Evolutionary conservation across 2,797 vertebrate species (phyloP), one percentile per base, ranked within the genome.

Genomic region (Pseudocheirus occidentalis): DNA sequence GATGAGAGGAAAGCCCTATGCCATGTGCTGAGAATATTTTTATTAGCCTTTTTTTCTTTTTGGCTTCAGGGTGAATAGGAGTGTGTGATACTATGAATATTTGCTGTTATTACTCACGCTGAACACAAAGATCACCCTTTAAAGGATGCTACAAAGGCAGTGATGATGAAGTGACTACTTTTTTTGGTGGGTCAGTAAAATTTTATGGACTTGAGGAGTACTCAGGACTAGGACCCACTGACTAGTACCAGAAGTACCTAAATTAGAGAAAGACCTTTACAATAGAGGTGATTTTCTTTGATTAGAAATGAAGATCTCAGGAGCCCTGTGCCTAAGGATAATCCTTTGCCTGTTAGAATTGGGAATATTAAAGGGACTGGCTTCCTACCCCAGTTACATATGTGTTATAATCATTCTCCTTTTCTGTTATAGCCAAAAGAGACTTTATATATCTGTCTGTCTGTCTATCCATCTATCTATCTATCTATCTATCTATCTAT

Each of bases 181-280:
- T 94, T 92, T 96, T 97, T 92, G 89, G 4, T 21, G 52, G 92
- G 52, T 94, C 91, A 95, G 90, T 93, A 93, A 92, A 94, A 94
- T 94, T 93, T 94, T 59, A 56, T 59, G 96, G 55, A 95, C 91
- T 73, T 59, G 28, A 94, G 95, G 40, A 21, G 91, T 5, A 31
- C 5, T 0, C 13, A 13, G 31, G 52, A 55, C 73, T 91, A 50
- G 40, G 96, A 96, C 90, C 10, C 52, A 46, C 54, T 92, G 96
- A 90, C 58, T 87, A 89, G 91, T 73, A 93, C 4, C 55, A 59
- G n/a, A 92, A n/a, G 55, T 62, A 40, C 0, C 13, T 66, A 52
- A 92, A 9, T 62, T 81, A 94, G 55, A 87, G 94, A 87, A 94
- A 90, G 52, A 62, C 14, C 46, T 54, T 91, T 89, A 89, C 3